Conservation (phyloP, 2,113 vertebrate genomes). For the Sigmodon hispidus region DNA sequence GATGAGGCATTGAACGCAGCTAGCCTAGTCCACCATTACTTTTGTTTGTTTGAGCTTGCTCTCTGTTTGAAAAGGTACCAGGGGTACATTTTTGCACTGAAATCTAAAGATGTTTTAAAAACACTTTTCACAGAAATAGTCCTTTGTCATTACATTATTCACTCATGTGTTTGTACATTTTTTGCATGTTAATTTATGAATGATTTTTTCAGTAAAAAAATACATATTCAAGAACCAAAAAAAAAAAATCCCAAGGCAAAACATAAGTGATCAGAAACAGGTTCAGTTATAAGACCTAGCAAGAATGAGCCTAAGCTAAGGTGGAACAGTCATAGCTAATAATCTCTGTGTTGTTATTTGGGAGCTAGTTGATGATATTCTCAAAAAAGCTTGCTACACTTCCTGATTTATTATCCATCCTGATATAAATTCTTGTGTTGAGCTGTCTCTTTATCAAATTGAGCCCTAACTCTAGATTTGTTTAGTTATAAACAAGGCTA, state of each 20-base stretch:
- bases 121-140: slow-evolving; percentile 89
- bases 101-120: slow-evolving; percentile 88
- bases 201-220: slow-evolving; percentile 91
- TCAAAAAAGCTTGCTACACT: no score
- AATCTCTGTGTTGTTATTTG: no score
- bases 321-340: no score
- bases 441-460: background rate
- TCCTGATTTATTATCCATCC: background rate
- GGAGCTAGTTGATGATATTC: no score
- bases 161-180: slow-evolving; percentile 92
- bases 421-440: background rate
- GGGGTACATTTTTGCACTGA: slow-evolving; percentile 91
- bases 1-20: slow-evolving; percentile 70
- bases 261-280: no score
- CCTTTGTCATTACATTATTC: slow-evolving; percentile 90
- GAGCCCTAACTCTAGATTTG: background rate
- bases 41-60: slow-evolving; percentile 81
- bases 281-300: no score
- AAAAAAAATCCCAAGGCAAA: no score
- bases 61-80: slow-evolving; percentile 88
- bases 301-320: no score
- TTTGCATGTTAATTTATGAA: slow-evolving; percentile 94
- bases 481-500: background rate
- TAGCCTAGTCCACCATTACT: slow-evolving; percentile 73
- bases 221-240: slow-evolving; percentile 86